These are phyloP conservation scores for Cheirogaleus medius DNA, from an alignment of 2,113 vertebrate species.

Conservation along the genomic window DNA sequence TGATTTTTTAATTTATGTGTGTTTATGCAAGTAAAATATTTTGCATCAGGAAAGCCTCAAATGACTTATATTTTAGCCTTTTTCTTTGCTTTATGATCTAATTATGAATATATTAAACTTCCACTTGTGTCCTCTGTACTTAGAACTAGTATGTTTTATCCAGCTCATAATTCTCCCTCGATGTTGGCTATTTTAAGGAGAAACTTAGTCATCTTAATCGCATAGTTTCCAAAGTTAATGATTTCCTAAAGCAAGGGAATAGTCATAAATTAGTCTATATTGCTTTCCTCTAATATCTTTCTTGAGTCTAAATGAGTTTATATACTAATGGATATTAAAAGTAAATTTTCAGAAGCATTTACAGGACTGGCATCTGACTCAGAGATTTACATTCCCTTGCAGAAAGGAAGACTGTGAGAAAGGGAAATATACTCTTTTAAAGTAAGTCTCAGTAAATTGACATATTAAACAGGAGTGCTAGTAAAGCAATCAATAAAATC, in stretches of 20 bases:
- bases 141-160: constrained; percentile 29
- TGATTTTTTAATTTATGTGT: not conserved
- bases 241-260: constrained; percentile 66
- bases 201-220: constrained; percentile 59
- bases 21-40: not conserved
- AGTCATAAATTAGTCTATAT: constrained; percentile 62
- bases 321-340: constrained; percentile 58
- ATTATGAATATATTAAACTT: constrained; percentile 37
- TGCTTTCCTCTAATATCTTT: constrained; percentile 57
- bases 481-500: not conserved
- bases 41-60: not conserved
- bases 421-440: constrained; percentile 11
- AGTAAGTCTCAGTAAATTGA: not conserved
- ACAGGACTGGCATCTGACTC: not conserved
- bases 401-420: not conserved
- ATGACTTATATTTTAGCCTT: not conserved
- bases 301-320: constrained; percentile 54
- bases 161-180: constrained; percentile 44
- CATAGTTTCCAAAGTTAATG: constrained; percentile 66
- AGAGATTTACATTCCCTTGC: constrained; percentile 30
- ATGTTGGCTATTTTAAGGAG: constrained; percentile 56
- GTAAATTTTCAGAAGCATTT: constrained; percentile 50
- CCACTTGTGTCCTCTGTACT: not conserved
- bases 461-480: not conserved
- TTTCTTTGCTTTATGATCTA: not conserved